Evolutionary conservation across 2,888 invertebrate genomes (phyloP).

Genomic region (Polyommatus icarus): DNA sequence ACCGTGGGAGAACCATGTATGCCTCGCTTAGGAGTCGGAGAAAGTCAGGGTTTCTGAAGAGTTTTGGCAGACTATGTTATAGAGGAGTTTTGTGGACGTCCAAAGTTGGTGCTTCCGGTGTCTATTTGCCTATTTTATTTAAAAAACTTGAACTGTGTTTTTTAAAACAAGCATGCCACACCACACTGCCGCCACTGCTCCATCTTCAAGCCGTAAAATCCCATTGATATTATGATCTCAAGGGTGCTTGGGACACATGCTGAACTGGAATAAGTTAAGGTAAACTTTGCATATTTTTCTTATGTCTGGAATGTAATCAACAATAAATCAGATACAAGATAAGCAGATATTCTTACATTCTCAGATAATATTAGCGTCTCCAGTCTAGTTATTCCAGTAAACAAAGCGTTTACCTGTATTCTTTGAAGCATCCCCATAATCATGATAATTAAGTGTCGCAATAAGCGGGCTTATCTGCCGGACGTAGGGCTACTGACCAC

Average conservation of each 20-base stretch:
- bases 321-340: slow-evolving; percentile 1
- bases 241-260: no score
- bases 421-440: slow-evolving; percentile 65
- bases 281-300: background rate
- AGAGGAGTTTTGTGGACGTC: no score
- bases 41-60: no score
- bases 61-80: no score
- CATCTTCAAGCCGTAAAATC: no score
- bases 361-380: slow-evolving; percentile 15
- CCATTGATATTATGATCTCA: no score
- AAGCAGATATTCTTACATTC: background rate
- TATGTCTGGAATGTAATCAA: background rate
- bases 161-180: no score
- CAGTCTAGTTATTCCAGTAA: slow-evolving; percentile 32
- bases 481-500: slow-evolving; percentile 60
- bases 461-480: slow-evolving; percentile 61
- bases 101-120: no score
- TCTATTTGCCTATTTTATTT: no score
- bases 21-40: background rate
- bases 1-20: background rate
- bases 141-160: no score
- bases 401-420: slow-evolving; percentile 47
- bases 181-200: no score
- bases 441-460: slow-evolving; percentile 72
- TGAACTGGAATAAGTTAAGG: no score